phyloP scores from a whole-genome alignment of 2,797 vertebrate species.

The Manis javanica region DNA sequence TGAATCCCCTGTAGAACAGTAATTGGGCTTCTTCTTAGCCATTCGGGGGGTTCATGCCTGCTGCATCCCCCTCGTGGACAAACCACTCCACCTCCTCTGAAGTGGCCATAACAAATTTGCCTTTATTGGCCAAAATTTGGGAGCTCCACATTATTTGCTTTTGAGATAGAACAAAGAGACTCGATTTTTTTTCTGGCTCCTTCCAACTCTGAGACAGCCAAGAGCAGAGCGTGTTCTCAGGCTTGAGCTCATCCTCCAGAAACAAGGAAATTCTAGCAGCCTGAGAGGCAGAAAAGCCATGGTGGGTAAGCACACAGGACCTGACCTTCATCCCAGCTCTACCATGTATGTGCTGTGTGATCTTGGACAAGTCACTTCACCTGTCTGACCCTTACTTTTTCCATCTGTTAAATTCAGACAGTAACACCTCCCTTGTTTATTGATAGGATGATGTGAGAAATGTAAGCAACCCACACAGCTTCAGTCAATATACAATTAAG shows the following conservation, averaged over 20 bases:
- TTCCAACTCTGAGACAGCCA: neutral
- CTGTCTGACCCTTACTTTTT: neutral
- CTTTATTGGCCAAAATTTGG: constrained; percentile 39
- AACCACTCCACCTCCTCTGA: neutral
- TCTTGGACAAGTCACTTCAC: neutral
- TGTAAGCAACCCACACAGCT: neutral
- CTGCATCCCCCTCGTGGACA: neutral
- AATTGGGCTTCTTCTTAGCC: neutral
- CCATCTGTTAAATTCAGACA: neutral
- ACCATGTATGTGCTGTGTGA: neutral
- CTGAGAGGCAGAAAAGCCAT: neutral
- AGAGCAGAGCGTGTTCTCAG: neutral
- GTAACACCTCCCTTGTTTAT: neutral
- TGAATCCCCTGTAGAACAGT: neutral
- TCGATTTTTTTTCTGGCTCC: constrained; percentile 53
- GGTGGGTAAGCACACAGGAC: no score
- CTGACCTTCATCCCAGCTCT: neutral
- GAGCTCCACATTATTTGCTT: constrained; percentile 33
- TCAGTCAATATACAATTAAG: no score
- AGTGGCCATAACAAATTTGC: constrained; percentile 64
- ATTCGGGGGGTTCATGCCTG: neutral
- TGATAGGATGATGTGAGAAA: neutral
- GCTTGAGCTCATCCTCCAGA: neutral
- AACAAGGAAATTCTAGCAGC: neutral
- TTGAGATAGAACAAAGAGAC: constrained; percentile 57